phyloP scores from a whole-genome alignment of 2,797 vertebrate genomes.

The Acropternis orthonyx region DNA sequence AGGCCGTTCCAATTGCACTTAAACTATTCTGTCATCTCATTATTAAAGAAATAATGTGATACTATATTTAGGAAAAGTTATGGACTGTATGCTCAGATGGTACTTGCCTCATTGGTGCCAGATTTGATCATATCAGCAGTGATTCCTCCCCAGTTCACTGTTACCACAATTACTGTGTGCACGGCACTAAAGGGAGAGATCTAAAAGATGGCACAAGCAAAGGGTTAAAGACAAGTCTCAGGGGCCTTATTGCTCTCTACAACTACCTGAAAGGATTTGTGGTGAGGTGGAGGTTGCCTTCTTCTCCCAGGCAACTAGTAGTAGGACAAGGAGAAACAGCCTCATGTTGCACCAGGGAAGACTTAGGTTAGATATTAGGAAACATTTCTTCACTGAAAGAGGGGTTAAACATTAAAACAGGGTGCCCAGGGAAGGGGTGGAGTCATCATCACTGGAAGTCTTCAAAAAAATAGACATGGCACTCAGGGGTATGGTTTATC shows the following conservation, averaged over 20 bases:
- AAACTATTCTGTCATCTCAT: not conserved
- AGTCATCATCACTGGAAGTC: not conserved
- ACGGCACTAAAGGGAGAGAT: not conserved
- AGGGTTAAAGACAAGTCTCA: not conserved
- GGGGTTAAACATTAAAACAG: not conserved
- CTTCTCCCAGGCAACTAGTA: not conserved
- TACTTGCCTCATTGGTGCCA: not conserved
- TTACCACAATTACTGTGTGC: not conserved
- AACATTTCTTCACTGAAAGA: not conserved
- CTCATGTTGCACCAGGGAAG: not conserved
- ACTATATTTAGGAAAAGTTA: not conserved
- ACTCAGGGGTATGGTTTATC: rapidly evolving
- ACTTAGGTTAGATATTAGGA: not conserved
- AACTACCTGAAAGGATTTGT: not conserved
- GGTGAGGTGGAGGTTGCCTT: too few relatives aligned
- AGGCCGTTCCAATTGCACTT: not conserved
- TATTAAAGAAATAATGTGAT: not conserved
- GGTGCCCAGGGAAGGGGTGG: too few relatives aligned
- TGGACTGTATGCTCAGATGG: not conserved
- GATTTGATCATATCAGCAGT: not conserved
- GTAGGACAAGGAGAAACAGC: not conserved
- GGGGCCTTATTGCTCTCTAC: not conserved
- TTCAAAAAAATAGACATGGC: not conserved
- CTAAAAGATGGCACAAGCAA: not conserved
- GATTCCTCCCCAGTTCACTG: not conserved